A percentile compares a stretch with the other conserved stretches of the same genome.
Conservation (phyloP, 2,888 invertebrate species). For the Pandemis heparana region DNA sequence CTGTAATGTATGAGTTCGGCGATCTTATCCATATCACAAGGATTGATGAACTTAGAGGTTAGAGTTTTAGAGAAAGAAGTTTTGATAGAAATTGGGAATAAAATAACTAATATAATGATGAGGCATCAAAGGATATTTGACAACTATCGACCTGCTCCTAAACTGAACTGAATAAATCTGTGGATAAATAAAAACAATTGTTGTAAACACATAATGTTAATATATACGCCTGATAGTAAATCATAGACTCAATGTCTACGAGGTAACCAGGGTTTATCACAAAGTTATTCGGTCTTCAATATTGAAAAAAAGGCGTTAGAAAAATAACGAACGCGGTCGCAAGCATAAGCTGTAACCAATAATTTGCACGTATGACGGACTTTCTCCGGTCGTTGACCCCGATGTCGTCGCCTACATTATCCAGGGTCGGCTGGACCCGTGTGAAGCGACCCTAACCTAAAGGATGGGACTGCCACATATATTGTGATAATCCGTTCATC, state of each 20-base stretch:
- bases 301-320: background rate
- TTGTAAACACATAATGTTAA: no score
- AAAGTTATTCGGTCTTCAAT: no score
- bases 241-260: no score
- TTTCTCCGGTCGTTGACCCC: conserved; percentile 16
- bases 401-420: conserved; percentile 31
- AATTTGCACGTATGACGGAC: conserved; percentile 10
- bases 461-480: conserved; percentile 39
- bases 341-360: background rate
- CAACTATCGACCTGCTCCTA: no score
- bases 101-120: no score
- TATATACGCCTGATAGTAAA: no score
- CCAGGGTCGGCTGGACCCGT: conserved; percentile 21
- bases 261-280: no score
- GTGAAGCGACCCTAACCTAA: conserved; percentile 24
- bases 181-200: no score
- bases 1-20: conserved; percentile 25
- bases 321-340: background rate
- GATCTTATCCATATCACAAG: conserved; percentile 1
- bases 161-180: no score
- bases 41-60: conserved; percentile 5
- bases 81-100: no score
- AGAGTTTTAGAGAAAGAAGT: no score
- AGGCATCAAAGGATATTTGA: no score
- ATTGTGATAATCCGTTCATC: conserved; percentile 40